Base-by-base conservation (phyloP, 2,797 vertebrate species). In the Coilia nasus region DNA sequence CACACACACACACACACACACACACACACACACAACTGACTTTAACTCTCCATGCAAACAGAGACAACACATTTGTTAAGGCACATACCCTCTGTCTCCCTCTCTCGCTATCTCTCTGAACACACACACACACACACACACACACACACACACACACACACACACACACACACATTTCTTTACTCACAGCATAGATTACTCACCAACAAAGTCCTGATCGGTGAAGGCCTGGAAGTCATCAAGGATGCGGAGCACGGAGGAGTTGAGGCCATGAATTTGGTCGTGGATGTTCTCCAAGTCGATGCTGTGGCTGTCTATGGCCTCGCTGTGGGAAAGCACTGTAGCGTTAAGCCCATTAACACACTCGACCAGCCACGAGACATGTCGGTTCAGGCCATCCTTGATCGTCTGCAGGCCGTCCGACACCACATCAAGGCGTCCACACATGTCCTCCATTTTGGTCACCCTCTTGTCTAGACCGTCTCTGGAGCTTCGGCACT, bases 271-370 rank as follows among this genome's bases (percentile, higher is more conserved):
- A 7, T 92, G 89, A 0, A 97, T 93, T 81, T 93, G 88, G 15
- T 89, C 91, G 83, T 95, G 93, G 87, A 97, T 87, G 10, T 92
- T 90, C 86, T 94, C 92, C 21, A 97, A 92, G 91, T 97, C 95
- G 23, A 94, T 92, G 3, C 91, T 93, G 60, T 96, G 93, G 87
- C 94, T 94, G 78, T 96, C 89, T 60, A 99, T 95, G 81, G 94
- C 84, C 10, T 94, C 92, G 0, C 94, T 93, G 0, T 97, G 97
- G 2, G 89, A 89, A 21, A 88, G 90, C 21, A 96, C 90, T 0
- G 97, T 97, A 91, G 93, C 90, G 75, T 98, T 99, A 86, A 97
- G 92, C 44, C 96, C 96, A 78, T 94, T 95, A n/a, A 98, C 93
- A 15, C 95, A 96, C 4, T 83, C 94, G 98, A 98, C 98, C 84